A percentile compares a stretch with the other conserved stretches of the same genome.
phyloP scores from a whole-genome alignment of 37 sponge, comb jelly and placozoan genomes.

The Beroe ovata region DNA sequence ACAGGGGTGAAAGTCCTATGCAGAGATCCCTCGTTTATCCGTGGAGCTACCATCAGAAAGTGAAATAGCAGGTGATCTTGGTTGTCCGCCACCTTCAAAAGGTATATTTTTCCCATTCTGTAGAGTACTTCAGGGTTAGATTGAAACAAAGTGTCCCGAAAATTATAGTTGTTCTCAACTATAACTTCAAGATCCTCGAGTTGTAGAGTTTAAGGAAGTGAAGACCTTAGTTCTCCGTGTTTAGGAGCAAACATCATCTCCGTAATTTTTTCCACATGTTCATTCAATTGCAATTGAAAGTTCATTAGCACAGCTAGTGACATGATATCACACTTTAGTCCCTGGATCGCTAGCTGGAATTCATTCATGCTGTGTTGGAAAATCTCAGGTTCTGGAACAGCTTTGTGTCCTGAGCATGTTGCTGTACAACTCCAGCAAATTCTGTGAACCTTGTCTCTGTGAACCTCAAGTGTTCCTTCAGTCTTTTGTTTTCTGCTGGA shows the following conservation, averaged over 20 bases:
- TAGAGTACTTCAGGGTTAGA: constrained; percentile 31
- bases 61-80: background rate
- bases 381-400: background rate
- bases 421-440: background rate
- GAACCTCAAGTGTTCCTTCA: constrained; percentile 1
- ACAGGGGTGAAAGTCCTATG: background rate
- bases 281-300: background rate
- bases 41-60: background rate
- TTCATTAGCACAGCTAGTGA: background rate
- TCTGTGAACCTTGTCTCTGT: background rate
- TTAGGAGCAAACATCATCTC: background rate
- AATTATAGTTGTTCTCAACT: background rate
- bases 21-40: background rate
- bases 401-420: background rate
- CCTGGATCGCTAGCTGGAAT: background rate
- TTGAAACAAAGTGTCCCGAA: background rate
- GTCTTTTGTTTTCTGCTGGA: constrained; percentile 24
- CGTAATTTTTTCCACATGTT: background rate
- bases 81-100: background rate
- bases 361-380: no score
- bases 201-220: background rate
- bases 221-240: background rate
- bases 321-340: constrained; percentile 7
- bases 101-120: background rate
- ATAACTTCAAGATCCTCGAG: background rate